Conservation (phyloP, 2,797 vertebrate genomes). For the Spea hammondii region DNA sequence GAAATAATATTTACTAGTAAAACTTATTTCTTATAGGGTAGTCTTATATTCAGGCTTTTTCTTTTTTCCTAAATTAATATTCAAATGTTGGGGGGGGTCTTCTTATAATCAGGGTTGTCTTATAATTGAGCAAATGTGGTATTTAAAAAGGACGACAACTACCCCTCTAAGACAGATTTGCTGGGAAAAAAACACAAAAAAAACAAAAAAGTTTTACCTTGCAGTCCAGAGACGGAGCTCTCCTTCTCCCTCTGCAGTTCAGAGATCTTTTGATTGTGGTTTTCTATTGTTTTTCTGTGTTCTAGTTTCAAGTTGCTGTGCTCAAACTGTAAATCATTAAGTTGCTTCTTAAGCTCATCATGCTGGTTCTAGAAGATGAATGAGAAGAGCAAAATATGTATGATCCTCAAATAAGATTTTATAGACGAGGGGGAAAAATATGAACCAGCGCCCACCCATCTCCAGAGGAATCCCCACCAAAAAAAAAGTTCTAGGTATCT, state of each 20-base stretch:
- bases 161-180: not conserved
- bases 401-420: too few relatives aligned
- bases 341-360: conserved; percentile 67
- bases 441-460: too few relatives aligned
- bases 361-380: conserved; percentile 64
- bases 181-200: not conserved
- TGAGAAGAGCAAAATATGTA: not conserved
- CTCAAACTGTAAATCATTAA: conserved; percentile 65
- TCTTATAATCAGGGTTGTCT: too few relatives aligned
- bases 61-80: too few relatives aligned
- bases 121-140: too few relatives aligned
- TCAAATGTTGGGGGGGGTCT: not conserved
- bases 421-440: not conserved
- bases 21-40: too few relatives aligned
- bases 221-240: conserved; percentile 58
- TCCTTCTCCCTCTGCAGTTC: conserved; percentile 65
- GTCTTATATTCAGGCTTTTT: too few relatives aligned
- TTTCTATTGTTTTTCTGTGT: conserved; percentile 60
- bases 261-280: conserved; percentile 55
- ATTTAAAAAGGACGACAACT: too few relatives aligned
- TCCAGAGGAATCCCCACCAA: too few relatives aligned
- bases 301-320: conserved; percentile 65
- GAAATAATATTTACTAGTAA: too few relatives aligned
- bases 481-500: not conserved
- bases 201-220: conserved; percentile 56